These are phyloP conservation scores for Sebastes oblongus DNA, from an alignment of 2,797 vertebrate genomes.

Conservation along the genomic window DNA sequence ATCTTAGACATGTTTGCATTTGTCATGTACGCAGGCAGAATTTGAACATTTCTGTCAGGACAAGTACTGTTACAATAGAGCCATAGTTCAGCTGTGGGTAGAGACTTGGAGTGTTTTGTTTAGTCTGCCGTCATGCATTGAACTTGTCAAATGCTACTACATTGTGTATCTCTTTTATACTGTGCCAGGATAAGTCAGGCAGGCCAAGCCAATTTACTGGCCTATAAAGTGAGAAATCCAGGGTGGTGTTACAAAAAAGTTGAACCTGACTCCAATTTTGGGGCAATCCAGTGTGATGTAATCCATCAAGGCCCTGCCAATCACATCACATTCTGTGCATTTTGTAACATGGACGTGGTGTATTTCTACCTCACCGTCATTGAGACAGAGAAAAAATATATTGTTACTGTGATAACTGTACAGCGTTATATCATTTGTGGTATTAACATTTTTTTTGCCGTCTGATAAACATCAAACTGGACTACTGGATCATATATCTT, in stretches of 20 bases:
- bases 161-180: neutral
- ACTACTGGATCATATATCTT: neutral
- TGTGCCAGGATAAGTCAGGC: neutral
- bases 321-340: neutral
- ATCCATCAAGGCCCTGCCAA: neutral
- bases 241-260: neutral
- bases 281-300: neutral
- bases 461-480: neutral
- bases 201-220: neutral
- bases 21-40: neutral
- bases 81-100: neutral
- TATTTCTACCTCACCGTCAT: neutral
- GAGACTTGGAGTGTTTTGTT: neutral
- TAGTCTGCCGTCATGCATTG: neutral
- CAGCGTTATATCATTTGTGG: neutral
- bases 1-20: constrained; percentile 1
- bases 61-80: neutral
- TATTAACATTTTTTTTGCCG: neutral
- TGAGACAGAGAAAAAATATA: neutral
- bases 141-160: neutral
- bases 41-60: neutral
- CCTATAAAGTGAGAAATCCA: neutral
- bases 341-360: neutral
- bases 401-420: neutral
- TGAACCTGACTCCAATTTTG: neutral